Evolutionary conservation across 2,797 vertebrate genomes (phyloP).

Genomic region (Spondyliosoma cantharus): DNA sequence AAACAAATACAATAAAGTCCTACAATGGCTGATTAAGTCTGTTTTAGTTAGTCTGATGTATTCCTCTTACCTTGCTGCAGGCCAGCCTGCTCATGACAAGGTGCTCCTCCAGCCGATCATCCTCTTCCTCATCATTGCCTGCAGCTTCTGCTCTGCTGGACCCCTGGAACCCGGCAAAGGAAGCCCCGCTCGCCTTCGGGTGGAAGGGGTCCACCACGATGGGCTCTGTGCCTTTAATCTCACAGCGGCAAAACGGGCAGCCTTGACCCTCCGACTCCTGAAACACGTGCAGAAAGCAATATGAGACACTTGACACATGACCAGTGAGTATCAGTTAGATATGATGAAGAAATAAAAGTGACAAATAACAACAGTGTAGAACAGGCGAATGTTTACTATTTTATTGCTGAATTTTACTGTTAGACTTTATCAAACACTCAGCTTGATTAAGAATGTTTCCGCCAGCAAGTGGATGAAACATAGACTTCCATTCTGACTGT

Average conservation of each 20-base stretch:
- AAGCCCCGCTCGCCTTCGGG: slow-evolving; percentile 85
- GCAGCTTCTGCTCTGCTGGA: slow-evolving; percentile 86
- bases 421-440: neutral
- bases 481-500: neutral
- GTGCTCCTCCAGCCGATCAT: slow-evolving; percentile 92
- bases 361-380: neutral
- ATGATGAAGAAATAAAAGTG: neutral
- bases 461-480: neutral
- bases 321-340: neutral
- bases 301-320: neutral
- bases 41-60: neutral
- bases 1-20: no score
- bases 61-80: slow-evolving; percentile 88
- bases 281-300: neutral
- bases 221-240: slow-evolving; percentile 98
- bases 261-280: slow-evolving; percentile 98
- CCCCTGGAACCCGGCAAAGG: slow-evolving; percentile 87
- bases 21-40: no score
- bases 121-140: slow-evolving; percentile 92
- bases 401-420: neutral
- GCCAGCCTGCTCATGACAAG: slow-evolving; percentile 96
- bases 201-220: slow-evolving; percentile 98
- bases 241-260: slow-evolving; percentile 97
- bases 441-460: no score
- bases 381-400: neutral